Base-by-base conservation (phyloP, 2,797 vertebrate species). In the Lutjanus argentimaculatus region DNA sequence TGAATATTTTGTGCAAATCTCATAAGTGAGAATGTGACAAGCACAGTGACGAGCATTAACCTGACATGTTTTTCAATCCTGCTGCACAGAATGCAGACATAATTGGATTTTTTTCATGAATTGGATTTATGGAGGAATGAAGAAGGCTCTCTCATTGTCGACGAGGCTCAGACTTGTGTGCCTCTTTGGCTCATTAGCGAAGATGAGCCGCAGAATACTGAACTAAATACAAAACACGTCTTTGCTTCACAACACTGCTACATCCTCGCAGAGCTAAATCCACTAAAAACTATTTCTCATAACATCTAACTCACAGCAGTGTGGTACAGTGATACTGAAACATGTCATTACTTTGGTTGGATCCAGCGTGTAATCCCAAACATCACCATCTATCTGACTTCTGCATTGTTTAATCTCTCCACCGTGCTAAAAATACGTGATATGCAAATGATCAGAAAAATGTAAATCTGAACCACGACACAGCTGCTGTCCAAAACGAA, bases 31-130 rank as follows among this genome's bases (percentile, higher is more conserved):
- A 25, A 63, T 21, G 17, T 25, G 57, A 0, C 0, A 42, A 17
- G 42, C 63, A 6, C 75, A 19, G 17, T 25, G 57, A 0, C 0
- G 43, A 17, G 42, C 63, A 6, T 77, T 57, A 43, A 71, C n/a
- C 8, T 0, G 0, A 59, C 74, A 67, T 12, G 15, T 78, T 75
- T 74, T 42, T 59, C 51, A 57, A 13, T 75, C 71, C 45, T 25
- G 72, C 10, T 51, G 16, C 63, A 4, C 22, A 51, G 70, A 72
- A 64, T 21, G 46, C 42, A 36, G 64, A 22, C 72, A n/a, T 84
- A 85, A 88, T 85, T 76, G 15, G 67, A 84, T 88, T 85, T 79
- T 83, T 74, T 67, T 59, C 61, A 73, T 58, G 57, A 79, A 82
- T 76, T 61, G 62, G 80, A 67, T 88, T 86, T 48, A 67, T 55